A percentile compares a stretch with the other conserved stretches of the same genome.
These are phyloP conservation scores for Torymus auratus DNA, from an alignment of 2,888 invertebrate species.

Conservation along the genomic window DNA sequence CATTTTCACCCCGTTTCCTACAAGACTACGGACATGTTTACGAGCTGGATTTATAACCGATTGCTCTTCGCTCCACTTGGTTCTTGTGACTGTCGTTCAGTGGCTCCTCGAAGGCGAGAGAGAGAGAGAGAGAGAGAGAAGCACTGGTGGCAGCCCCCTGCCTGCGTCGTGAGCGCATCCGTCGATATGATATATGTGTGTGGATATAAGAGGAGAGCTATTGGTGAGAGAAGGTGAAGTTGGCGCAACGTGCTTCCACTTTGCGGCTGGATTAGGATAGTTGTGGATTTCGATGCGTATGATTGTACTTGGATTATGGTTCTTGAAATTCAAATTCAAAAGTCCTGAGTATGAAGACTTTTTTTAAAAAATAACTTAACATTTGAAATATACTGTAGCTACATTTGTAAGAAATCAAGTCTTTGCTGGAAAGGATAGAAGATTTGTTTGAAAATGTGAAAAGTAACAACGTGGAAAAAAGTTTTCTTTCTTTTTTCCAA, in stretches of 20 bases:
- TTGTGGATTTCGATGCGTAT: too few relatives aligned
- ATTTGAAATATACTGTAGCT: too few relatives aligned
- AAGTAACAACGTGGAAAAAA: too few relatives aligned
- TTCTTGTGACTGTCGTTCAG: conserved; percentile 11
- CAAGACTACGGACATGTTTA: conserved; percentile 75
- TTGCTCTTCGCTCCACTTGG: conserved; percentile 62
- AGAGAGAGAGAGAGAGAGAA: conserved; percentile 10
- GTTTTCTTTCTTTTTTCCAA: too few relatives aligned
- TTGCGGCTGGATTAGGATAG: not conserved
- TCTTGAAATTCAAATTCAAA: too few relatives aligned
- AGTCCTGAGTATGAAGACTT: too few relatives aligned
- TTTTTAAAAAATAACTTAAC: too few relatives aligned
- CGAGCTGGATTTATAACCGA: conserved; percentile 72
- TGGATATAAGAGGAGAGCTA: not conserved
- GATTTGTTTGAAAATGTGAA: too few relatives aligned
- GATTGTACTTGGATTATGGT: too few relatives aligned
- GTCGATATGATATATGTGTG: conserved; percentile 44
- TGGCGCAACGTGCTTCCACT: conserved; percentile 27
- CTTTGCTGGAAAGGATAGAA: too few relatives aligned
- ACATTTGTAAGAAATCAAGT: too few relatives aligned
- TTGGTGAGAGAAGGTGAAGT: conserved; percentile 3
- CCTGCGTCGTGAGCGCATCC: conserved; percentile 37
- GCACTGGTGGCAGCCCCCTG: conserved; percentile 18
- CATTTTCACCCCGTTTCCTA: conserved; percentile 75
- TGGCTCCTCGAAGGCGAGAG: conserved; percentile 12